Percentiles rank a stretch among this genome's conserved stretches.
These are phyloP conservation scores for Zygaena filipendulae DNA, from an alignment of 2,888 invertebrate genomes.

Conservation along the genomic window DNA sequence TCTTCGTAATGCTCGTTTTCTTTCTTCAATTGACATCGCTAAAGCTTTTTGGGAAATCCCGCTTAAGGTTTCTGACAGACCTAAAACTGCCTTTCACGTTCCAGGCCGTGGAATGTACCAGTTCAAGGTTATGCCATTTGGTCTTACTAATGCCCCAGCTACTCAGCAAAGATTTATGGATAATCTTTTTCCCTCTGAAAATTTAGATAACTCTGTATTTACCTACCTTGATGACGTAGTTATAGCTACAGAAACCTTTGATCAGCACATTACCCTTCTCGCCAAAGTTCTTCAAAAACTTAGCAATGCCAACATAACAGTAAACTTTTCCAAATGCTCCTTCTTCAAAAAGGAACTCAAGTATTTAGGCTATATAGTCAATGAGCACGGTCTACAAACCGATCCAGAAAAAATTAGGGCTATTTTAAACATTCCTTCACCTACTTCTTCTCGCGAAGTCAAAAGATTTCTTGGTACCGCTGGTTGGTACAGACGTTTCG, in stretches of 20 bases:
- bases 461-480: conserved; percentile 19
- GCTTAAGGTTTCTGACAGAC: conserved; percentile 11
- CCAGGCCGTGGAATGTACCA: conserved; percentile 11
- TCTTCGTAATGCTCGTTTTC: conserved; percentile 11
- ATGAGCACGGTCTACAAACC: conserved; percentile 17
- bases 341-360: conserved; percentile 13
- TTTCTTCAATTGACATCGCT: conserved; percentile 13
- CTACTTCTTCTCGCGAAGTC: conserved; percentile 15
- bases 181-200: conserved; percentile 11
- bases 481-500: no score
- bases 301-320: conserved; percentile 12
- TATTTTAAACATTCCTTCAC: conserved; percentile 18
- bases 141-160: conserved; percentile 15
- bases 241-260: conserved; percentile 14
- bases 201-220: conserved; percentile 16
- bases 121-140: conserved; percentile 13
- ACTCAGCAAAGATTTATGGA: conserved; percentile 15
- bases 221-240: conserved; percentile 19
- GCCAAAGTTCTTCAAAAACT: conserved; percentile 14
- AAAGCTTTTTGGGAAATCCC: conserved; percentile 12
- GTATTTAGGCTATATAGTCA: conserved; percentile 21
- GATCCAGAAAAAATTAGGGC: conserved; percentile 20
- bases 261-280: conserved; percentile 17
- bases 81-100: conserved; percentile 17
- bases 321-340: no score